phyloP scores from a whole-genome alignment of 2,113 vertebrate species.

The Salvator merianae region DNA sequence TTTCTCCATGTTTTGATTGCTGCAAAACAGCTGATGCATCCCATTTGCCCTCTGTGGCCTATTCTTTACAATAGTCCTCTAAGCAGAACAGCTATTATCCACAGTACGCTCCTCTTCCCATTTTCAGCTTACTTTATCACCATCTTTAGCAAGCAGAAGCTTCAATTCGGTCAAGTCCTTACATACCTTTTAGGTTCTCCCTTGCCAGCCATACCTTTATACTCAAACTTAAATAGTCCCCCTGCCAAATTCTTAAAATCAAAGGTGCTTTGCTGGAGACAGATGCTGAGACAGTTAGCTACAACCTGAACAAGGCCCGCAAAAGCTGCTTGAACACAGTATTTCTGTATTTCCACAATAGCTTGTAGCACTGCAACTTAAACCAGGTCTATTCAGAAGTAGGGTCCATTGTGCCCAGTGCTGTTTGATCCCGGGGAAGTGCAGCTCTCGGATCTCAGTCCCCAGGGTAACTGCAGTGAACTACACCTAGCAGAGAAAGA shows the following conservation, averaged over 20 bases:
- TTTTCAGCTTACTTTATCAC: neutral
- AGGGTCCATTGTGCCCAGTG: neutral
- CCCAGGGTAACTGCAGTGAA: neutral
- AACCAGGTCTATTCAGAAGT: neutral
- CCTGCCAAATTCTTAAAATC: neutral
- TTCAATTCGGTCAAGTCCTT: neutral
- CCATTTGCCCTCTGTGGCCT: slow-evolving; percentile 9
- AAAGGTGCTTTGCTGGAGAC: neutral
- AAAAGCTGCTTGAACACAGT: neutral
- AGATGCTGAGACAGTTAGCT: neutral
- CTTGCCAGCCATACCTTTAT: neutral
- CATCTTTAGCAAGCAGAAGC: neutral
- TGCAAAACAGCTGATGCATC: neutral
- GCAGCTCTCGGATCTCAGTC: too few relatives aligned
- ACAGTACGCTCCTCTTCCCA: neutral
- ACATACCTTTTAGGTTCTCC: neutral
- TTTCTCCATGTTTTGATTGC: neutral
- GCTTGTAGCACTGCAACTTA: neutral
- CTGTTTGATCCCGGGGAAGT: neutral
- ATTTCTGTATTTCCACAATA: neutral
- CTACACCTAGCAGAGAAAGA: neutral
- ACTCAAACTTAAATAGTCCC: neutral
- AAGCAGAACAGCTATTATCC: slow-evolving; percentile 9
- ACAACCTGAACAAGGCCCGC: neutral
- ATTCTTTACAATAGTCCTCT: slow-evolving; percentile 2